Evolutionary conservation across 2,888 invertebrate species (phyloP), one percentile per base, ranked within the genome.

Genomic region (Junonia oenone): DNA sequence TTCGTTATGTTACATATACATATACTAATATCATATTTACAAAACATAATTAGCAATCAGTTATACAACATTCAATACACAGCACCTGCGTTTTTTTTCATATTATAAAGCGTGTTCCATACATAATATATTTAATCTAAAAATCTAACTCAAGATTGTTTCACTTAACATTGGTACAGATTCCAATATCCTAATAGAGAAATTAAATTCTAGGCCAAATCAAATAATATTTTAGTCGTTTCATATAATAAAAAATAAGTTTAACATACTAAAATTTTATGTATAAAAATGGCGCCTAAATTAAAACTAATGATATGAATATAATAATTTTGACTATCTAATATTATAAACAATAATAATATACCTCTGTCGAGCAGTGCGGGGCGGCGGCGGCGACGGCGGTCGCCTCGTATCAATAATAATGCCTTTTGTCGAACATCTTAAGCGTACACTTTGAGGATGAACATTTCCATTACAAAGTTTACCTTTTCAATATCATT

Each of bases 281-380:
- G 63, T 69, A 74, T 73, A 72, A 78, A 80, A 83, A 81, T 78
- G 76, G 76, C 74, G 72, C 75, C 87, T 89, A 88, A 88, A 87
- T 82, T 89, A 88, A 83, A 88, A 73, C 89, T 90, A 90, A 88
- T 90, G 89, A 90, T 90, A 90, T 90, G 89, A 84, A 88, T 78
- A 82, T 78, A 82, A 83, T 62, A 89, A 89, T 89, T 89, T 88
- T 69, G 85, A 79, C 89, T 89, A 89, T 87, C 89, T 89, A 89
- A 83, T 68, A 75, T 78, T 72, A 78, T 79, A 76, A 81, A 33
- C 31, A 33, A 78, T 68, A 78, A 81, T 73, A 76, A 75, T 62
- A 68, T 54, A 68, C 64, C 64, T 68, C 60, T 66, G 71, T 69
- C 65, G 65, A 68, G 69, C 63, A 68, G 69, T 69, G 71, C 58